A percentile compares a stretch with the other conserved stretches of the same genome.
phyloP scores from a whole-genome alignment of 2,888 invertebrate species.

The Scaptomyza reducta region DNA sequence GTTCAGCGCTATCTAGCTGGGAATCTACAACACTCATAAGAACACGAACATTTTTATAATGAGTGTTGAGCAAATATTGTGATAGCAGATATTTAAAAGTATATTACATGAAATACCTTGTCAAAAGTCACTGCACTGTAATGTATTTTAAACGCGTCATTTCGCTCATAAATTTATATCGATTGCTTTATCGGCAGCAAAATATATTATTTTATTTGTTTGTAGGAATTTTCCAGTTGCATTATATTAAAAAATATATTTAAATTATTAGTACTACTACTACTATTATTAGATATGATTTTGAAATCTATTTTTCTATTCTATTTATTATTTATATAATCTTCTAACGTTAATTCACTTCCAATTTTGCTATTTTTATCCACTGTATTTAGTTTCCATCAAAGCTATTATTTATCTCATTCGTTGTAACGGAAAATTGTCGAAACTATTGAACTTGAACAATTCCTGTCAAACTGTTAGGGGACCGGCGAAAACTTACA shows the following conservation, averaged over 20 bases:
- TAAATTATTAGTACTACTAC: too few species aligned
- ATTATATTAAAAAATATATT: too few species aligned
- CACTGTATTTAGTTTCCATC: background rate
- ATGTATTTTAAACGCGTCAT: background rate
- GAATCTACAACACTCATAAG: background rate
- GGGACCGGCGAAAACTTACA: conserved; percentile 59
- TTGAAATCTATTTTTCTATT: too few species aligned
- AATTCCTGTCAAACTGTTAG: conserved; percentile 38
- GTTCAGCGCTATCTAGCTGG: conserved; percentile 14
- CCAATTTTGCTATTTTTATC: background rate
- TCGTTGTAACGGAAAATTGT: conserved; percentile 7
- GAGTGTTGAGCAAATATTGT: background rate
- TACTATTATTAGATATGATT: too few species aligned
- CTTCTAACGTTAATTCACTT: conserved; percentile 5
- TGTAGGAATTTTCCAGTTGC: too few species aligned
- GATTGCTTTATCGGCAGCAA: background rate
- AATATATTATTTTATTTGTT: too few species aligned
- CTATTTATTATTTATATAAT: too few species aligned
- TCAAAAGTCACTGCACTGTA: background rate
- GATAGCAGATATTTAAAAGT: background rate
- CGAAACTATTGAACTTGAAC: conserved; percentile 4
- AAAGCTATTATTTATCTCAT: conserved; percentile 4
- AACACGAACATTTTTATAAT: background rate
- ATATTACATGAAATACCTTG: background rate
- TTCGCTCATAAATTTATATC: too few species aligned